Conservation (phyloP, 2,888 invertebrate species). For the Eupithecia subumbrata region DNA sequence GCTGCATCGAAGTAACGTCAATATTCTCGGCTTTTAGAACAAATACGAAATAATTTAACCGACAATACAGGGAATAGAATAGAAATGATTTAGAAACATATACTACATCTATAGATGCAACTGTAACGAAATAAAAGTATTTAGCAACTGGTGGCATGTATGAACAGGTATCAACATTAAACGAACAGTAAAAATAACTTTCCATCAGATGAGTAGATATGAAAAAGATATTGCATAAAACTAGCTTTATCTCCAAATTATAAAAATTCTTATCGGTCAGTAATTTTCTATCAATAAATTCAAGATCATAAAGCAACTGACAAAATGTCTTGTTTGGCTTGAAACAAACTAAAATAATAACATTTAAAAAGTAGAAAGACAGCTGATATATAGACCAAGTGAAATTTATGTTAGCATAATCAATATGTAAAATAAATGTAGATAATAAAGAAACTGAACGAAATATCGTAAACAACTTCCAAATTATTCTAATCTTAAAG, state of each 20-base stretch:
- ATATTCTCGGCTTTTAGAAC: neutral
- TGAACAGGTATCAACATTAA: neutral
- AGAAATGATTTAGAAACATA: conserved; percentile 8
- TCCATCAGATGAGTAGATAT: neutral
- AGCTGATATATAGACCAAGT: neutral
- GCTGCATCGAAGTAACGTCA: neutral
- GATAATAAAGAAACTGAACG: neutral
- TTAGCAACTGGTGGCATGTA: neutral
- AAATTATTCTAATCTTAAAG: neutral
- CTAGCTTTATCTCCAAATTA: neutral
- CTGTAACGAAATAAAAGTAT: neutral
- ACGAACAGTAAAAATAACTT: neutral
- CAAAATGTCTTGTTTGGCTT: neutral
- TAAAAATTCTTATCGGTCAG: neutral
- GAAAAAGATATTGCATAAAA: conserved; percentile 2
- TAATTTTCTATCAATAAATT: conserved; percentile 4
- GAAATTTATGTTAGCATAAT: neutral
- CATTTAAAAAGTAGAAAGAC: neutral
- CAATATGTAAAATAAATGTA: neutral
- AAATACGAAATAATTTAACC: neutral
- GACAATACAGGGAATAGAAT: neutral
- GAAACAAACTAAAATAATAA: neutral
- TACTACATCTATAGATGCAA: neutral
- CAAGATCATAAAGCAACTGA: neutral
- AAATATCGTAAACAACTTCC: conserved; percentile 5